These are phyloP conservation scores for Hirundo rustica DNA, from an alignment of 2,797 vertebrate species.

Conservation along the genomic window DNA sequence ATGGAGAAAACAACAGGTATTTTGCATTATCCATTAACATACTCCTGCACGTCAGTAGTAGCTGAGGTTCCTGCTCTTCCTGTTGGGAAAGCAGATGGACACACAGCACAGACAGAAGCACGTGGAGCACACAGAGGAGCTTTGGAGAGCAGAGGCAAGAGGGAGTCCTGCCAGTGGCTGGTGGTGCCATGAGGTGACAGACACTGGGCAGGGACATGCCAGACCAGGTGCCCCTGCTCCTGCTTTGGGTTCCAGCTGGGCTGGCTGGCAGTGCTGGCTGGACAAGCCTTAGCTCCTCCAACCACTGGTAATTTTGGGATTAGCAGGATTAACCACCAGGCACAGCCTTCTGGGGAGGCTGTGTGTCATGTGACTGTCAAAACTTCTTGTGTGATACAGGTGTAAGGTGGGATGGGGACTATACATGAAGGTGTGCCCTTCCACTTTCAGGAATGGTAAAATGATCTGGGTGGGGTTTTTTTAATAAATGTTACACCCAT, in stretches of 20 bases:
- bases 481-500: neutral
- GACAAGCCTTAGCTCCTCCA: neutral
- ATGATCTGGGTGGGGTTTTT: neutral
- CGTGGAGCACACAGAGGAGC: neutral
- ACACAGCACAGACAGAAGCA: neutral
- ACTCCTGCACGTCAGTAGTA: neutral
- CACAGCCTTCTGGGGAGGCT: neutral
- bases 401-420: neutral
- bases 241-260: neutral
- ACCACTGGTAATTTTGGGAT: fast-evolving
- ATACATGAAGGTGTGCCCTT: neutral
- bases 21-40: neutral
- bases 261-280: neutral
- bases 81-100: neutral
- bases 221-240: neutral
- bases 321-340: neutral
- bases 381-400: neutral
- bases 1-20: neutral
- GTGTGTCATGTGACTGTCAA: neutral
- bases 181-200: neutral
- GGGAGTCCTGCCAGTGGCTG: neutral
- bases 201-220: no score
- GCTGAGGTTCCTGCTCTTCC: neutral
- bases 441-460: neutral
- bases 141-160: neutral